Base-by-base conservation (phyloP, 2,797 vertebrate species). In the Xiphorhynchus erythropygius region DNA sequence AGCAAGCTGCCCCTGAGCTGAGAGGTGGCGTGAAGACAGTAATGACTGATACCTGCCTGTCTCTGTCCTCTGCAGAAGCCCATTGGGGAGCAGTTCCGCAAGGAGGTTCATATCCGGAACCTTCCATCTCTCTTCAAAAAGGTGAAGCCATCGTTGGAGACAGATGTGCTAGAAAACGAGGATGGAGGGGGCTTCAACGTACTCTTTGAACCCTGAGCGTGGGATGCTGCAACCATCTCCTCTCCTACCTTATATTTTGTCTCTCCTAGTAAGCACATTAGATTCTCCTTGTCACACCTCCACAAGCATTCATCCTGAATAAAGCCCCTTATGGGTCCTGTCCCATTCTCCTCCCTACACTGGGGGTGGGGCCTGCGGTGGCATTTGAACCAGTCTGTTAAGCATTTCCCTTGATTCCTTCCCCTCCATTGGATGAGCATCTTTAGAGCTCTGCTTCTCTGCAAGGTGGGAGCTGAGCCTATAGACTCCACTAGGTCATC, bases 91-190 rank as follows among this genome's bases (percentile, higher is more conserved):
- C 99, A 99, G 97, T 99, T 99, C 96, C 99, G 98, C 95, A 99
- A 99, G 97, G 99, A 99, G 97, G 99, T 99, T 95, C 99, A 99
- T 87, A 99, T 99, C 97, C 98, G 98, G 96, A 99, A 99, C 97
- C 99, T 99, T 89, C 99, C 99, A 7, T 99, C 99, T 19, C 99
- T 99, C 91, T 99, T 99, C 97, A 99, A 99, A 97, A 99, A 98
- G 92, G 96, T 97, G 44, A 99, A 99, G 97, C 97, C 98, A 42
- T 93, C 96, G 41, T 5, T 97, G 90, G 98, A 98, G 50, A 67
- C 96, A 6, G 98, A 98, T 62, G 90, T 95, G 70, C 56, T 98
- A 78, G 93, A 97, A 89, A 97, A 80, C 6, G 98, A 98, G 49
- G 96, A 97, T 47, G 97, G 95, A 47, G 96, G 84, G 46, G 80